Conservation (phyloP, 2,113 vertebrate species). For the Zapornia atra region DNA sequence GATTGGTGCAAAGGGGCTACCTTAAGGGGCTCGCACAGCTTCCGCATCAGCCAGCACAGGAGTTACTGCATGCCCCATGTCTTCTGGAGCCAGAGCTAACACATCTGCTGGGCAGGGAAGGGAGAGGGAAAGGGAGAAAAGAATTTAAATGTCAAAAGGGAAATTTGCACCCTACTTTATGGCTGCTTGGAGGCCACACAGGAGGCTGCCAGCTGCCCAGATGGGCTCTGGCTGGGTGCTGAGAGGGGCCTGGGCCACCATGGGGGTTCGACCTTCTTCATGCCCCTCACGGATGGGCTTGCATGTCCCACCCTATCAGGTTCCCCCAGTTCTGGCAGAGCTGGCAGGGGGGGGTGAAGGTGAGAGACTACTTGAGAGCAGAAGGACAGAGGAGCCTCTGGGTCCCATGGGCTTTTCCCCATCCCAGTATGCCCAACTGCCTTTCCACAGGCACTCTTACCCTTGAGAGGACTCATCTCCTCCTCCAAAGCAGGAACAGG, state of each 20-base stretch:
- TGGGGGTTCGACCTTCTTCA: fast-evolving
- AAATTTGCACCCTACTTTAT: not conserved
- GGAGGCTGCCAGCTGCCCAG: not conserved
- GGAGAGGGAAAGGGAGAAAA: not conserved
- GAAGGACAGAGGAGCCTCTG: not conserved
- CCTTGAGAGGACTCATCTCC: not conserved
- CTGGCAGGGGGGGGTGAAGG: not conserved
- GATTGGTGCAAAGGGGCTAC: not conserved
- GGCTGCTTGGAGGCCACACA: not conserved
- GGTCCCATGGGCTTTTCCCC: not conserved
- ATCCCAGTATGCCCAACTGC: not conserved
- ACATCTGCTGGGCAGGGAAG: not conserved
- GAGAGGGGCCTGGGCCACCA: fast-evolving
- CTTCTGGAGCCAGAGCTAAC: not conserved
- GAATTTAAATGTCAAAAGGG: not conserved
- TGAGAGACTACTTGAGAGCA: not conserved
- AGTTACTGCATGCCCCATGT: not conserved
- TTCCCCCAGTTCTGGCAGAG: fast-evolving
- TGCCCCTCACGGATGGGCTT: not conserved
- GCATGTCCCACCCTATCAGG: not conserved
- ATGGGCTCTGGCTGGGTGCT: not conserved
- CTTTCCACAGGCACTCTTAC: not conserved
- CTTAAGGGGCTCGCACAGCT: not conserved
- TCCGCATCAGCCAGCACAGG: not conserved
- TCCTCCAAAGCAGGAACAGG: not conserved